Conservation (phyloP, 2,888 invertebrate genomes). For the Tiliacea citrago region DNA sequence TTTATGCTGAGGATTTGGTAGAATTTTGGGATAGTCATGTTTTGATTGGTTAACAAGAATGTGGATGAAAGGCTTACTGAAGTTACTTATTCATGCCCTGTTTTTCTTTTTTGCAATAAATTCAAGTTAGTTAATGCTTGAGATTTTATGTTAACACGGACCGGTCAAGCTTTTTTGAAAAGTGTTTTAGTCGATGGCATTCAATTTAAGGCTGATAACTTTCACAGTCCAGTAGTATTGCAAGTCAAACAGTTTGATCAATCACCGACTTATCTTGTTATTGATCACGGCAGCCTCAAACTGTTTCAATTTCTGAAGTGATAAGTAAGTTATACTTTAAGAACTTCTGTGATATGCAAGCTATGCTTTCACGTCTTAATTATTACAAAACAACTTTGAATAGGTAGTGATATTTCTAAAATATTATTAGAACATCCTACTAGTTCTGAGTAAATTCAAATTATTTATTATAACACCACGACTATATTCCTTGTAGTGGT, state of each 20-base stretch:
- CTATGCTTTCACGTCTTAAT: not conserved
- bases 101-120: not conserved
- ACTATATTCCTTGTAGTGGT: not conserved
- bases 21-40: slow-evolving; percentile 22
- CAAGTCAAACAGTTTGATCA: slow-evolving; percentile 14
- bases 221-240: not conserved
- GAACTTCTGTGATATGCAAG: slow-evolving; percentile 12
- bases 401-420: slow-evolving; percentile 1
- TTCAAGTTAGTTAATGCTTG: not conserved
- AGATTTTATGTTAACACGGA: not conserved
- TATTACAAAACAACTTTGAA: not conserved
- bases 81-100: slow-evolving; percentile 15
- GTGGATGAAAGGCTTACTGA: slow-evolving; percentile 31
- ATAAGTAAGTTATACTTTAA: slow-evolving; percentile 10
- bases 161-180: not conserved
- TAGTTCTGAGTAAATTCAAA: not conserved
- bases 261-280: slow-evolving; percentile 5
- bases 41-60: slow-evolving; percentile 42
- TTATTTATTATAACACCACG: not conserved
- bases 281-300: slow-evolving; percentile 30
- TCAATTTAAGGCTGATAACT: not conserved
- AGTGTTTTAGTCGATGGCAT: not conserved
- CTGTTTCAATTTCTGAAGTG: slow-evolving; percentile 36
- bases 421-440: not conserved
- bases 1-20: slow-evolving; percentile 43